Evolutionary conservation across 2,797 vertebrate species (phyloP), one percentile per base, ranked within the genome.

Genomic region (Dendrocincla tyrannina): DNA sequence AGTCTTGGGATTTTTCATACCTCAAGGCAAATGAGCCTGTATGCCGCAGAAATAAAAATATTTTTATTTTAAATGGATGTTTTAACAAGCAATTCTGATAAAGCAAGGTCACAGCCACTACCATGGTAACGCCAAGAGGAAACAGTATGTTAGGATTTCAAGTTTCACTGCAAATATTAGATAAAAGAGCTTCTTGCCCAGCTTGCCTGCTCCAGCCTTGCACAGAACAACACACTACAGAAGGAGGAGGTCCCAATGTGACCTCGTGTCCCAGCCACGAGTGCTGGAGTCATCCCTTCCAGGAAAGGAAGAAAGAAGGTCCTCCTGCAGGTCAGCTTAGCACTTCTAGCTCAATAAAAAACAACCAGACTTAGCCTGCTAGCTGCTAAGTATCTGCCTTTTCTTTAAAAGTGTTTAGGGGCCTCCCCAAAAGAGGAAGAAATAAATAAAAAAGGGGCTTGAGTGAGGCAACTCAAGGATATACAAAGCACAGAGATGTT

Each of bases 21-120:
- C 84, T 93, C 59, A 52, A 94, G 85, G 88, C 91, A 86, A 89
- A 91, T 0, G 12, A 79, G 62, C 19, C 37, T 9, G 11, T 49
- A 76, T 37, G 59, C 74, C 73, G 59, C 55, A 64, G 93, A 82
- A 95, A 41, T 53, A 76, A 84, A 91, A 91, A 86, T 9, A 41
- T 16, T 53, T 13, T 24, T 88, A 46, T 80, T 52, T 30, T 0
- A 5, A 93, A 90, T 44, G 13, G 7, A 84, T 90, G 89, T 94
- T 97, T 96, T 88, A 77, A 93, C 33, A 95, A 92, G 90, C 87
- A 85, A 85, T 85, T 86, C 64, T 90, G 44, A 82, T 47, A 35
- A 3, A 81, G 47, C 82, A 86, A 94, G 91, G 95, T 93, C 94
- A 91, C 59, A 59, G 82, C 13, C 93, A 86, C 89, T 89, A 42